Base-by-base conservation (phyloP, 2,888 invertebrate genomes). In the Phania funesta region DNA sequence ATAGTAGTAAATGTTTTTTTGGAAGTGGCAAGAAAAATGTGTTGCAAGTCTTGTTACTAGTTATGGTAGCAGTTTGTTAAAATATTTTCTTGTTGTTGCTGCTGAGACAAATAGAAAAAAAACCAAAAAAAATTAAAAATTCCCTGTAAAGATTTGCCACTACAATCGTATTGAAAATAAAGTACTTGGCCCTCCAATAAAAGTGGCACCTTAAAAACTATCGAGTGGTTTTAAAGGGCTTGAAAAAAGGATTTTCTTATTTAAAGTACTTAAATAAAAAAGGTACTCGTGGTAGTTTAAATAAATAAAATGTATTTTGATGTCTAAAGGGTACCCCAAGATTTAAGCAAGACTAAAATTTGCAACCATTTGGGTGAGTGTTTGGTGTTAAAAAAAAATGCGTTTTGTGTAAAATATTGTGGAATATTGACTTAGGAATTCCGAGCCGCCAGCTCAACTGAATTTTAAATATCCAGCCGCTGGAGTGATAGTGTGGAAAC, bases 31-130 rank as follows among this genome's bases (percentile, higher is more conserved):
- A 52, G 41, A 18, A 13, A 38, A 32, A 32, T 46, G 22, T 70
- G 56, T 70, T 56, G 68, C 54, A 56, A 56, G 32, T 32, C 48
- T 46, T 16, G n/a, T 41, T 41, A 22, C 32, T 70, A 22, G 44
- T 70, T 70, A 56, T 70, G 54, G 68, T 11, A 11, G 22, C 41
- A 68, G 67, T 67, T 67, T 67, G 67, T 54, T 26, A 67, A 67
- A 52, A 26, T 52, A 29, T 3, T 50, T 65, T 50, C 50, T 35
- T 65, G 8, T 50, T 65, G 1, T 20, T 18, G 4, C 3, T 18
- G 4, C 13, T 44, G 9, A 18, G 46, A 18, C 3, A 48, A 64
- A 32, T 22, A 64, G n/a, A 64, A 41, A 13, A 41, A n/a, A 41
- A 29, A 29, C 4, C 29, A 29, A 44, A 44, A 44, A 3, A n/a